These are phyloP conservation scores for Xestoiulus laeticollis DNA, from an alignment of 2,888 invertebrate species.

Conservation along the genomic window DNA sequence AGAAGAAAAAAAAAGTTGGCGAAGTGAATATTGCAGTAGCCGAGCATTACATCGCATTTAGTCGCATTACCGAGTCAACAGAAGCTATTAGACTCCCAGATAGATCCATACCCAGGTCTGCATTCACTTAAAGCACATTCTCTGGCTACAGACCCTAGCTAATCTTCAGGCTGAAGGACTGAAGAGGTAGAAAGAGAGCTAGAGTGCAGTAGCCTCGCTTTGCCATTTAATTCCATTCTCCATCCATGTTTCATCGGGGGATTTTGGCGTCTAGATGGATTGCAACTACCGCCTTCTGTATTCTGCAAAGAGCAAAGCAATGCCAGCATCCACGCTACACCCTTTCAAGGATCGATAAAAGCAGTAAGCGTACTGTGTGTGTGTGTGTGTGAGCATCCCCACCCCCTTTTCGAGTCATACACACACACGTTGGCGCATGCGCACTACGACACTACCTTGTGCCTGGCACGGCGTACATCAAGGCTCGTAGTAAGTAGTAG, in stretches of 20 bases:
- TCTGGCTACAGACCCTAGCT: not conserved
- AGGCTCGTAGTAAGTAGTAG: slow-evolving; percentile 9
- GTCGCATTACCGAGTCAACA: not conserved
- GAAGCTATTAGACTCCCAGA: slow-evolving; percentile 12
- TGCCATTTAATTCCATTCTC: slow-evolving; percentile 26
- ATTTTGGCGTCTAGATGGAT: not conserved
- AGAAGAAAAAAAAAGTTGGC: not conserved
- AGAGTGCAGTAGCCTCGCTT: slow-evolving; percentile 12
- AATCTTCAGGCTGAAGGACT: slow-evolving; percentile 6
- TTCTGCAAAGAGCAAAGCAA: not conserved
- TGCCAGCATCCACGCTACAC: not conserved
- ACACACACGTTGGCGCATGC: not conserved
- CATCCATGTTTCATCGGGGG: slow-evolving; percentile 12
- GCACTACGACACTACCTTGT: not conserved
- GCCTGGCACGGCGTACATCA: not conserved
- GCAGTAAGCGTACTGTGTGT: not conserved
- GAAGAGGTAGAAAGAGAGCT: not conserved
- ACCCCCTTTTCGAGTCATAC: not conserved
- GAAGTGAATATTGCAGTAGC: slow-evolving; percentile 17
- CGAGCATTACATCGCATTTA: not conserved
- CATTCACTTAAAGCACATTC: slow-evolving; percentile 1
- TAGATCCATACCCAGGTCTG: not conserved
- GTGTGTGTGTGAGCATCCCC: too few species aligned
- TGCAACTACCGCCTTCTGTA: not conserved
- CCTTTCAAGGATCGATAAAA: slow-evolving; percentile 26